Percentiles rank a stretch among this genome's conserved stretches.
Evolutionary conservation across 2,797 vertebrate species (phyloP).

Genomic region (Rhinophrynus dorsalis): DNA sequence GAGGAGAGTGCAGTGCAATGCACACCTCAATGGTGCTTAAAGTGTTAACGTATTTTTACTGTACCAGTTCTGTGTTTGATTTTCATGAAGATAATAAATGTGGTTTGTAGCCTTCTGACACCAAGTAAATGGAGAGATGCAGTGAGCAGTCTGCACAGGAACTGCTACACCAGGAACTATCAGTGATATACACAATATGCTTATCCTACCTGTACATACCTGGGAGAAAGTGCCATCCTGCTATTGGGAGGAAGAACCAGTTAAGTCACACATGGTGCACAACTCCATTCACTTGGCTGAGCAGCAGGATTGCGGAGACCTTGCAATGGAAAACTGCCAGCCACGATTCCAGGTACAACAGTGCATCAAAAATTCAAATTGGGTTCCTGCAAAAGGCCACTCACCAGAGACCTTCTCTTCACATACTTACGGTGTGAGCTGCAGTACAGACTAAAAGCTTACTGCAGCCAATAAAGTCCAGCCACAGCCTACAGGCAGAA

Average conservation of each 20-base stretch:
- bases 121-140: slow-evolving; percentile 54
- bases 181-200: slow-evolving; percentile 44
- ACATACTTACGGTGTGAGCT: slow-evolving; percentile 90
- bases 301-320: slow-evolving; percentile 68
- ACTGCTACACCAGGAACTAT: slow-evolving; percentile 53
- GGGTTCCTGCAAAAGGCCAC: slow-evolving; percentile 78
- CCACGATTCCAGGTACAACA: slow-evolving; percentile 54
- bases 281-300: slow-evolving; percentile 69
- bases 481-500: slow-evolving; percentile 89
- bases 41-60: no score
- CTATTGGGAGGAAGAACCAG: slow-evolving; percentile 61
- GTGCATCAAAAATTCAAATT: slow-evolving; percentile 65
- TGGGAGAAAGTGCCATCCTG: slow-evolving; percentile 69
- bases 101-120: slow-evolving; percentile 44
- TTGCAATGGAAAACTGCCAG: slow-evolving; percentile 85
- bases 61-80: no score
- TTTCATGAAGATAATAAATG: no score
- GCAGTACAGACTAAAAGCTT: slow-evolving; percentile 92
- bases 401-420: slow-evolving; percentile 89
- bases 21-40: no score
- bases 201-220: slow-evolving; percentile 70
- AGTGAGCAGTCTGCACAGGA: slow-evolving; percentile 65
- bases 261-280: slow-evolving; percentile 73
- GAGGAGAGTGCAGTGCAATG: no score
- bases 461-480: slow-evolving; percentile 92